Evolutionary conservation across 2,797 vertebrate genomes (phyloP).

Genomic region (Danio choprae): DNA sequence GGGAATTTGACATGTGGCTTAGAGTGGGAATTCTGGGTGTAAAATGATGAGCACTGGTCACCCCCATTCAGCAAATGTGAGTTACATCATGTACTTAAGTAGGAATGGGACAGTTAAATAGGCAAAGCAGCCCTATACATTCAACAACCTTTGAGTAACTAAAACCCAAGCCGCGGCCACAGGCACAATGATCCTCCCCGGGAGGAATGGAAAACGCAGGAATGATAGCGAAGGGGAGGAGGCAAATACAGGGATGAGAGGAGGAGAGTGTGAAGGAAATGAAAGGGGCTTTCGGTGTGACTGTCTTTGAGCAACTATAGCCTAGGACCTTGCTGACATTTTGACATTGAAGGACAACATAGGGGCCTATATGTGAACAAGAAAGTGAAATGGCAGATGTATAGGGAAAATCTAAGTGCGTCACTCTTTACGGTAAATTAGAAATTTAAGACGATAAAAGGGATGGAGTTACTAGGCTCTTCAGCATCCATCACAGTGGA

Average conservation of each 20-base stretch:
- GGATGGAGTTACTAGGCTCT: neutral
- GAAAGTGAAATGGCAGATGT: neutral
- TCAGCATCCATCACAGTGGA: neutral
- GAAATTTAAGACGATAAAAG: constrained; percentile 38
- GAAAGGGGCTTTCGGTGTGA: constrained; percentile 29
- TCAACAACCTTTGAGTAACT: constrained; percentile 63
- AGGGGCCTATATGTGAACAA: neutral
- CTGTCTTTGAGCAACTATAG: constrained; percentile 59
- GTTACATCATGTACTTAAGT: neutral
- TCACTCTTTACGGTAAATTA: constrained; percentile 18
- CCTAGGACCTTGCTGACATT: constrained; percentile 20
- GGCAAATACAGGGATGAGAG: constrained; percentile 33
- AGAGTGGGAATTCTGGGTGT: neutral
- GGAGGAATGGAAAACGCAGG: constrained; percentile 39
- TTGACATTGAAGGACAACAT: neutral
- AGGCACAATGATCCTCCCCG: constrained; percentile 26
- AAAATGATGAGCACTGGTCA: neutral
- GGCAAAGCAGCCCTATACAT: constrained; percentile 26
- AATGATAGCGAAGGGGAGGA: constrained; percentile 42
- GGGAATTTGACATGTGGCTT: too few relatives aligned
- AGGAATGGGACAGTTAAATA: neutral
- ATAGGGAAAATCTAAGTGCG: constrained; percentile 8
- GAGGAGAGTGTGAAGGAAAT: constrained; percentile 43
- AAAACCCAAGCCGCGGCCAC: constrained; percentile 52
- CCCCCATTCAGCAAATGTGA: neutral